Percentiles rank a stretch among this genome's conserved stretches.
Evolutionary conservation across 2,888 invertebrate species (phyloP).

Genomic region (Nemotelus pantherinus): DNA sequence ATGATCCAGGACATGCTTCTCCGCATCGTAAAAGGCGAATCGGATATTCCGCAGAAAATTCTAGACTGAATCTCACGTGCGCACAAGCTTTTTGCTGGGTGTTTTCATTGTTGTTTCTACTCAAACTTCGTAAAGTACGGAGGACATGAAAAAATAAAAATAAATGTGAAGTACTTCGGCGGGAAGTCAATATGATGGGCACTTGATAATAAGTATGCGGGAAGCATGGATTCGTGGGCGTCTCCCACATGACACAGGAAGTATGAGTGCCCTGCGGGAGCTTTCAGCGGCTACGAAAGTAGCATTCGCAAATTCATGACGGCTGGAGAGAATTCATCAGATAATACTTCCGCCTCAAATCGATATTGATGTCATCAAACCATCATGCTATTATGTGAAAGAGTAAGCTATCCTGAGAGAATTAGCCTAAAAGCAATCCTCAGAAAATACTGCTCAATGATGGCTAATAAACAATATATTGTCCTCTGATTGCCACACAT

Average conservation of each 20-base stretch:
- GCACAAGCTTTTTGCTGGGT: neutral
- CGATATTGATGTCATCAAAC: constrained; percentile 19
- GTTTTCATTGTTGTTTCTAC: neutral
- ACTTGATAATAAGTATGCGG: neutral
- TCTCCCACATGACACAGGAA: too few relatives aligned
- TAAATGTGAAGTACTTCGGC: neutral
- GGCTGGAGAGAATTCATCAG: neutral
- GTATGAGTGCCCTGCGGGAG: constrained; percentile 8
- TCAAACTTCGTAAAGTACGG: too few relatives aligned
- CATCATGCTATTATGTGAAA: constrained; percentile 12
- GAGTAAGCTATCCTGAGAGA: neutral
- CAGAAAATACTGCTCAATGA: too few relatives aligned
- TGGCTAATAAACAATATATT: too few relatives aligned
- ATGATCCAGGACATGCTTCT: too few relatives aligned
- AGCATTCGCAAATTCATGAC: constrained; percentile 24
- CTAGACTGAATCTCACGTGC: neutral
- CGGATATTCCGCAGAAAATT: neutral
- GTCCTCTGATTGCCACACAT: constrained; percentile 30
- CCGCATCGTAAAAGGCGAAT: neutral
- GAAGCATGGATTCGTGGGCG: constrained; percentile 4
- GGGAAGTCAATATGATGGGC: constrained; percentile 6
- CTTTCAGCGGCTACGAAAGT: neutral
- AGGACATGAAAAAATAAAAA: neutral
- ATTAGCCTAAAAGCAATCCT: too few relatives aligned
- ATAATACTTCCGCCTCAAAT: neutral